phyloP scores from a whole-genome alignment of 2,888 invertebrate genomes.

The Lepetodrilus schrolli region DNA sequence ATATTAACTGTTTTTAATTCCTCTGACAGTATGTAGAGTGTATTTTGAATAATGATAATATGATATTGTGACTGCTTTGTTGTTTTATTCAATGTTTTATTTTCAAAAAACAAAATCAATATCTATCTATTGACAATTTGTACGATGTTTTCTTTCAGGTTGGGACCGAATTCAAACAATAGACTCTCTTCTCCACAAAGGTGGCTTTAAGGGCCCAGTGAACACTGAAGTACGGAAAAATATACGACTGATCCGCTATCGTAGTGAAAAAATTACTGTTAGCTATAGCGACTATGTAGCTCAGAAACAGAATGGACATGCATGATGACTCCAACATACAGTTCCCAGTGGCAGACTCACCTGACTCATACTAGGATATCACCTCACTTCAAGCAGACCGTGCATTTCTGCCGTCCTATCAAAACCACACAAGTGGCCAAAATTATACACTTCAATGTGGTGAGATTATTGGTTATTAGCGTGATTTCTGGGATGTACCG shows the following conservation, averaged over 20 bases:
- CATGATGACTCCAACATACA: slow-evolving; percentile 65
- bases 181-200: slow-evolving; percentile 96
- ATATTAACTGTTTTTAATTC: no score
- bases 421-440: no score
- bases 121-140: not conserved
- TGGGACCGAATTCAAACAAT: slow-evolving; percentile 99
- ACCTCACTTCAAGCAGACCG: no score
- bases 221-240: slow-evolving; percentile 81
- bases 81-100: not conserved
- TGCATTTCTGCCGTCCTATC: no score
- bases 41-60: no score
- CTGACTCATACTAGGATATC: no score
- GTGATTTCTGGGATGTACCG: no score
- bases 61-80: no score
- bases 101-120: not conserved
- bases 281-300: slow-evolving; percentile 72
- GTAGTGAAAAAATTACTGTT: slow-evolving; percentile 90
- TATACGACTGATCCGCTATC: slow-evolving; percentile 95
- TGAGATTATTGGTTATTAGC: no score
- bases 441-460: no score
- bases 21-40: no score
- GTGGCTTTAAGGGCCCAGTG: slow-evolving; percentile 89
- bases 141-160: slow-evolving; percentile 79
- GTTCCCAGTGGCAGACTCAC: slow-evolving; percentile 45
- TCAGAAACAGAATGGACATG: slow-evolving; percentile 68